phyloP scores from a whole-genome alignment of 2,113 vertebrate genomes.

The Ophthalmotilapia sp. region DNA sequence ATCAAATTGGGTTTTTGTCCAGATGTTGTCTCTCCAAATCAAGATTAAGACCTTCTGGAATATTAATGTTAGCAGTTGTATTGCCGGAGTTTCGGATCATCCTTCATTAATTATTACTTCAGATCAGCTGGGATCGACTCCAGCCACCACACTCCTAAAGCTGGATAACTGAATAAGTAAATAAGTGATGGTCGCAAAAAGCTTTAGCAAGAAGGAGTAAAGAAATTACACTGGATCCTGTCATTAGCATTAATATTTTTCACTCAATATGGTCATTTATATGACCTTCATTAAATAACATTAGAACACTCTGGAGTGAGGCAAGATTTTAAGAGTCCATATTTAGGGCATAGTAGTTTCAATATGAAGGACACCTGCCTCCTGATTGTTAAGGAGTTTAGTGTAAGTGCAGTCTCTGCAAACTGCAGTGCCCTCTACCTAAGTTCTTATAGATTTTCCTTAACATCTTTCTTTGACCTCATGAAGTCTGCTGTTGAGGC shows the following conservation, averaged over 20 bases:
- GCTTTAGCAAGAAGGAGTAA: not conserved
- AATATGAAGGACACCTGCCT: not conserved
- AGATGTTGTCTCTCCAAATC: not conserved
- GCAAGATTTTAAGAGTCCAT: not conserved
- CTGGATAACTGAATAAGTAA: not conserved
- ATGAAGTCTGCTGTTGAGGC: not conserved
- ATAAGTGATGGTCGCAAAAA: not conserved
- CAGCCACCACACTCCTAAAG: not conserved
- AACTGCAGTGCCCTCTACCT: not conserved
- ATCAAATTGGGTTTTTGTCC: not conserved
- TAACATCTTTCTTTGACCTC: not conserved
- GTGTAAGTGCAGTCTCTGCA: not conserved
- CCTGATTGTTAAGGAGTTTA: not conserved
- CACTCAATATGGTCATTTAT: not conserved
- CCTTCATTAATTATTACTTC: not conserved
- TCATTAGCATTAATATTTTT: not conserved
- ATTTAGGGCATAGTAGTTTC: not conserved
- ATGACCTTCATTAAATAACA: not conserved
- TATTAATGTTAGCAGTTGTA: not conserved
- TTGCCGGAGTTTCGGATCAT: not conserved
- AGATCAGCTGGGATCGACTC: not conserved
- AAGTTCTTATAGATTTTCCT: not conserved
- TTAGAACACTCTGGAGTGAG: not conserved
- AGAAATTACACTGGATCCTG: not conserved
- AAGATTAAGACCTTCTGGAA: not conserved